phyloP scores from a whole-genome alignment of 2,888 invertebrate species.

The Limnephilus auricula region DNA sequence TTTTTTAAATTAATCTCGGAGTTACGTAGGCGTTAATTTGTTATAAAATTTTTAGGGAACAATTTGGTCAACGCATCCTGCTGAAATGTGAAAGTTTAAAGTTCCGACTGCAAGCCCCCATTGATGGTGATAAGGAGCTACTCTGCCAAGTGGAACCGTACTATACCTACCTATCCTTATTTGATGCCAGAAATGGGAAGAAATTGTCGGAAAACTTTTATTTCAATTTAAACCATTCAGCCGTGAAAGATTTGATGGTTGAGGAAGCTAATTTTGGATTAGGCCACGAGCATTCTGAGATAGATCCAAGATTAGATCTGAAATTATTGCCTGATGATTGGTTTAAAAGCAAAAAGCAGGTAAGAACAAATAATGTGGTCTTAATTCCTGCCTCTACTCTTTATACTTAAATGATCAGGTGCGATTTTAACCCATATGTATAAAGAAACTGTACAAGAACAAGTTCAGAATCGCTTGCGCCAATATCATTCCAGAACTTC shows the following conservation, averaged over 20 bases:
- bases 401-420: no score
- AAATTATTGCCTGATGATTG: constrained; percentile 86
- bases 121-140: constrained; percentile 86
- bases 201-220: constrained; percentile 97
- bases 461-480: no score
- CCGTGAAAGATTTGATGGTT: constrained; percentile 80
- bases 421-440: no score
- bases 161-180: constrained; percentile 91
- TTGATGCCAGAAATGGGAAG: constrained; percentile 90
- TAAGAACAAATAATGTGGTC: constrained; percentile 68
- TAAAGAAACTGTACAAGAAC: no score
- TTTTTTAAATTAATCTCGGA: neutral
- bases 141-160: constrained; percentile 95
- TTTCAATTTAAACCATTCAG: constrained; percentile 89
- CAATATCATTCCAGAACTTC: no score
- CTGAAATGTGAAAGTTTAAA: constrained; percentile 89
- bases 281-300: constrained; percentile 77
- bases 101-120: constrained; percentile 89
- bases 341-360: constrained; percentile 83
- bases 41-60: constrained; percentile 79
- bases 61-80: constrained; percentile 91
- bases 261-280: constrained; percentile 75
- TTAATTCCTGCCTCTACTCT: constrained; percentile 12
- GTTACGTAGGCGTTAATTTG: neutral
- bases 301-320: constrained; percentile 80